Conservation (phyloP, 1,140 invertebrate genomes). For the Oryctes rhinoceros region DNA sequence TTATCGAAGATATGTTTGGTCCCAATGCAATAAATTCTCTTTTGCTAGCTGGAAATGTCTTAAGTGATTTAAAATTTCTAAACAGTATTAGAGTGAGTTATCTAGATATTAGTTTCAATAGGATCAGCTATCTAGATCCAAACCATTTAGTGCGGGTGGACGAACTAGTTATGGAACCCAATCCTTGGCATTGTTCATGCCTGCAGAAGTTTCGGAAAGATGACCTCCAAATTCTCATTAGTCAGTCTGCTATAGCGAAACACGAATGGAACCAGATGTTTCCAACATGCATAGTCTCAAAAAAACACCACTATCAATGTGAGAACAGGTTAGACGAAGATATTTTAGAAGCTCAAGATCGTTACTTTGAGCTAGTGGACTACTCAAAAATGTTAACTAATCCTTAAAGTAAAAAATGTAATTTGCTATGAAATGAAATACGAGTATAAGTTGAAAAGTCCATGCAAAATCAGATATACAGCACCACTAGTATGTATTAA, state of each 20-base stretch:
- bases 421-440: not conserved
- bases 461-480: too few relatives aligned
- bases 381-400: not conserved
- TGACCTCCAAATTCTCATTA: not conserved
- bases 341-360: constrained; percentile 15
- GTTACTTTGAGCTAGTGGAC: constrained; percentile 9
- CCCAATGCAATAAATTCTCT: not conserved
- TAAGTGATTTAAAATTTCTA: not conserved
- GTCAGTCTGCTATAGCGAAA: too few relatives aligned
- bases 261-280: not conserved
- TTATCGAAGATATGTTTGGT: not conserved
- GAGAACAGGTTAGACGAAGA: not conserved
- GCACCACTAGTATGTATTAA: too few relatives aligned
- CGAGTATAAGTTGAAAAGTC: too few relatives aligned
- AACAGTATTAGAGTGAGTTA: not conserved
- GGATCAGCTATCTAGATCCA: not conserved
- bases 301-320: constrained; percentile 1
- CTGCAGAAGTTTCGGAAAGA: constrained; percentile 15
- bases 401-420: not conserved
- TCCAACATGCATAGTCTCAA: not conserved
- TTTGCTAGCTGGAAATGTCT: not conserved
- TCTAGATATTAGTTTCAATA: constrained; percentile 13
- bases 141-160: not conserved
- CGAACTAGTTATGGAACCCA: constrained; percentile 12
- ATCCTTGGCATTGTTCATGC: constrained; percentile 35